Conservation (phyloP, 2,888 invertebrate species). For the Meghimatium bilineatum region DNA sequence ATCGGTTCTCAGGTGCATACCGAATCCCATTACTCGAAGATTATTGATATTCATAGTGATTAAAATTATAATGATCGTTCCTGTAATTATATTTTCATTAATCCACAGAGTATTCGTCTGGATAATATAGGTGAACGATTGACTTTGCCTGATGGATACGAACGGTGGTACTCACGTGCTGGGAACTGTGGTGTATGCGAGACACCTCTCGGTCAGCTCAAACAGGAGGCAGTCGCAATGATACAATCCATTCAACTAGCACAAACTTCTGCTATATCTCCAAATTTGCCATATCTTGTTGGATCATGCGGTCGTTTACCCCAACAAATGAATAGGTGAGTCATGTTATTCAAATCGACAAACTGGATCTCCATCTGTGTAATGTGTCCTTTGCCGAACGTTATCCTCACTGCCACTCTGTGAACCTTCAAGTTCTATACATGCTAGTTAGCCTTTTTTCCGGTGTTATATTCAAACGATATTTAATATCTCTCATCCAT, state of each 20-base stretch:
- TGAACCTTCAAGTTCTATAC: too few relatives aligned
- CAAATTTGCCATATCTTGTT: constrained; percentile 62
- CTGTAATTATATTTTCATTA: neutral
- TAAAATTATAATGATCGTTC: too few relatives aligned
- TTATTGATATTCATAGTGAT: too few relatives aligned
- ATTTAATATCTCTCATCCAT: too few relatives aligned
- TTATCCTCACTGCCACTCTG: too few relatives aligned
- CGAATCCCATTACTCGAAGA: too few relatives aligned
- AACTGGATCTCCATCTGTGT: too few relatives aligned
- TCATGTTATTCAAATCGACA: too few relatives aligned
- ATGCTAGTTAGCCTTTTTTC: too few relatives aligned
- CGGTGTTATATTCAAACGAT: too few relatives aligned
- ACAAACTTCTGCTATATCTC: constrained; percentile 58
- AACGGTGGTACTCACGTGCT: constrained; percentile 55
- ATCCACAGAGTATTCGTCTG: constrained; percentile 57
- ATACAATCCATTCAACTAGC: constrained; percentile 71
- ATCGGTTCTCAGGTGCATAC: too few relatives aligned
- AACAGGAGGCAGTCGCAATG: constrained; percentile 71
- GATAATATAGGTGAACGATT: constrained; percentile 64
- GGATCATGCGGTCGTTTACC: constrained; percentile 61
- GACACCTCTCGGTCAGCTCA: constrained; percentile 65
- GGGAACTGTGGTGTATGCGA: constrained; percentile 71
- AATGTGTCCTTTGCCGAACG: too few relatives aligned
- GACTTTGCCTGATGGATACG: constrained; percentile 62
- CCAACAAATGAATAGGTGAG: constrained; percentile 52